Evolutionary conservation across 1,140 invertebrate genomes (phyloP).

Genomic region (Macrocentrus cingulum): DNA sequence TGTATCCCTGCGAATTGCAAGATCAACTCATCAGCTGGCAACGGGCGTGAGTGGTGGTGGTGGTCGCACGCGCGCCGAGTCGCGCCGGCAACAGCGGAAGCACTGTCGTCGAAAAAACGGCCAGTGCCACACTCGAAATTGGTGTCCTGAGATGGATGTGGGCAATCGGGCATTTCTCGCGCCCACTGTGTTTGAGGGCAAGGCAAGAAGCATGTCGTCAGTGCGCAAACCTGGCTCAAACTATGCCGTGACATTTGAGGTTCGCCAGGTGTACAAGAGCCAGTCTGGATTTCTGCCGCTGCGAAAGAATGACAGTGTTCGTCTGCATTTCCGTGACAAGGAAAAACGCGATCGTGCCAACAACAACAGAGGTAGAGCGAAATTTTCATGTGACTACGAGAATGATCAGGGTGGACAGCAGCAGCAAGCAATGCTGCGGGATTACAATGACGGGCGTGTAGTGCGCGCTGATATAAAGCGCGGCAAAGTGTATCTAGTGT

Average conservation of each 20-base stretch:
- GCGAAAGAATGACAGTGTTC: conserved; percentile 57
- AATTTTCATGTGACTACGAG: no score
- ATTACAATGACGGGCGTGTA: conserved; percentile 51
- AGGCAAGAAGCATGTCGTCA: conserved; percentile 65
- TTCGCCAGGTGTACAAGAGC: conserved; percentile 66
- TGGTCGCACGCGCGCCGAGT: conserved; percentile 33
- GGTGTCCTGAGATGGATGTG: conserved; percentile 63
- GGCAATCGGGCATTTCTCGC: conserved; percentile 64
- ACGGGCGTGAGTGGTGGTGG: no score
- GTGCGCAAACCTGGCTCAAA: conserved; percentile 59
- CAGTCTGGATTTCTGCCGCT: conserved; percentile 59
- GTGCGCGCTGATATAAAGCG: conserved; percentile 65
- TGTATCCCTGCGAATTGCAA: no score
- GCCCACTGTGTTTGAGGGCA: conserved; percentile 67
- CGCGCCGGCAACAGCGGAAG: conserved; percentile 47
- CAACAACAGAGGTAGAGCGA: conserved; percentile 4
- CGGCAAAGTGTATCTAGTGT: conserved; percentile 67
- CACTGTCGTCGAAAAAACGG: conserved; percentile 43
- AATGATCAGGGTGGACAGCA: conserved; percentile 16
- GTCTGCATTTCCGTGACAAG: conserved; percentile 59
- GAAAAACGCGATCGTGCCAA: conserved; percentile 22
- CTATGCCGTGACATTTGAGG: conserved; percentile 69
- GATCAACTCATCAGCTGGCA: no score
- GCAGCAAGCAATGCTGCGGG: conserved; percentile 22
- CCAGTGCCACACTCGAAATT: conserved; percentile 49